Base-by-base conservation (phyloP, 1,140 invertebrate genomes). In the Drosophila arizonae region DNA sequence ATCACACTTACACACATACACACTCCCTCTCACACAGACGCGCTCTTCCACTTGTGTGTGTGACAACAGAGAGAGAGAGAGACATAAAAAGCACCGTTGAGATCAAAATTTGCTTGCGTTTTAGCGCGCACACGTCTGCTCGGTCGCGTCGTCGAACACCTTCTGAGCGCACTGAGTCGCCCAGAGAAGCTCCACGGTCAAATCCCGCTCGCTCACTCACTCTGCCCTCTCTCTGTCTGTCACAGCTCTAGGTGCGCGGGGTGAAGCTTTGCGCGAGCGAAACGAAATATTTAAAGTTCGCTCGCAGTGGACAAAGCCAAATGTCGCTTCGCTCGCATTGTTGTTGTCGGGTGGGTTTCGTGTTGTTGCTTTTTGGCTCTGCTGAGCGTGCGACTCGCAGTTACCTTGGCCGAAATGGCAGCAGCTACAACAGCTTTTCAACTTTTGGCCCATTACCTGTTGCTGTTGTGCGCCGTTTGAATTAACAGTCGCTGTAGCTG, bases 371-470 rank as follows among this genome's bases (percentile, higher is more conserved):
- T 13, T 15, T 15, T 17, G 15, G n/a, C 11, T 24, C 1, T 50
- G 48, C 21, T 72, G 69, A 67, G 67, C 60, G 54, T 54, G 63
- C 41, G 43, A 39, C 46, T 57, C 73, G 39, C 61, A 54, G 61
- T 84, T 84, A 77, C 81, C 81, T 84, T 84, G 81, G 81, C 81
- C 81, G 81, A 77, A 86, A 84, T 84, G 77, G 68, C 64, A 48
- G 33, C 50, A 70, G 13, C 65, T 48, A 48, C 55, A 63, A 33
- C 70, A 46, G 43, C 56, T 58, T 70, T 48, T 55, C 64, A 73
- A 70, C 71, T 68, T 67, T 72, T 64, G 46, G 48, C 4, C 52
- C 39, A 24, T 50, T 69, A 84, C 79, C 80, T 82, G 79, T 79
- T 82, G 79, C 74, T 66, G 5, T 60, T 56, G 13, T 17, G 17